Conservation (phyloP, 2,888 invertebrate genomes). For the Megaustenia siamemsis region DNA sequence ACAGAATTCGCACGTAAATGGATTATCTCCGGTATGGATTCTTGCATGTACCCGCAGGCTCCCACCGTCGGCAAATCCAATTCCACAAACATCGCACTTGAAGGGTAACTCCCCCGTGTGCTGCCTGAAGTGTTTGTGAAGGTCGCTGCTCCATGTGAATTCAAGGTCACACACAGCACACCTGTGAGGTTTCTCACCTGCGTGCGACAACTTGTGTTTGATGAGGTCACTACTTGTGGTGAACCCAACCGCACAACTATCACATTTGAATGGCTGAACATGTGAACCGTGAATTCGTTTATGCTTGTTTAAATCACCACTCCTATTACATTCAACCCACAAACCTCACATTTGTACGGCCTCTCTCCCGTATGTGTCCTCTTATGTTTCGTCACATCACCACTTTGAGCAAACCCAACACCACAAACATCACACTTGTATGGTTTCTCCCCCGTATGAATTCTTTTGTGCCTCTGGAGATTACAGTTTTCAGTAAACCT, state of each 20-base stretch:
- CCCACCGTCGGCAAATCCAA: conserved; percentile 40
- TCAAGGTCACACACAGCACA: conserved; percentile 1
- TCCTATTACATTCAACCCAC: neutral
- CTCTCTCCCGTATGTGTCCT: neutral
- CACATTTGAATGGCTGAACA: conserved; percentile 27
- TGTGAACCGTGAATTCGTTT: conserved; percentile 24
- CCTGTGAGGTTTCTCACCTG: conserved; percentile 42
- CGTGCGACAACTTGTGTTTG: conserved; percentile 33
- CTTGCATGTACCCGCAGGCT: neutral
- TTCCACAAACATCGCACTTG: conserved; percentile 46
- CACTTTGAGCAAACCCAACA: neutral
- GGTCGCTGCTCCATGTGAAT: neutral
- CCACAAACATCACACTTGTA: conserved; percentile 31
- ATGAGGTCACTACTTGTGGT: neutral
- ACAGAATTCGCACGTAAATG: conserved; percentile 50
- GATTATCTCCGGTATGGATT: conserved; percentile 40
- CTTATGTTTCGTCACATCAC: neutral
- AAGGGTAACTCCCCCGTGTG: conserved; percentile 54
- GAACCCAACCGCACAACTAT: neutral
- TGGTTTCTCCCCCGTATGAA: conserved; percentile 10
- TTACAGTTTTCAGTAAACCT: conserved; percentile 31
- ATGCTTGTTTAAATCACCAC: conserved; percentile 13
- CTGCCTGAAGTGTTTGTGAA: neutral
- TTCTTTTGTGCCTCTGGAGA: conserved; percentile 17
- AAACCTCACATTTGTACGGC: conserved; percentile 9